phyloP scores from a whole-genome alignment of 2,113 vertebrate genomes.

The Hippocampus mohnikei region DNA sequence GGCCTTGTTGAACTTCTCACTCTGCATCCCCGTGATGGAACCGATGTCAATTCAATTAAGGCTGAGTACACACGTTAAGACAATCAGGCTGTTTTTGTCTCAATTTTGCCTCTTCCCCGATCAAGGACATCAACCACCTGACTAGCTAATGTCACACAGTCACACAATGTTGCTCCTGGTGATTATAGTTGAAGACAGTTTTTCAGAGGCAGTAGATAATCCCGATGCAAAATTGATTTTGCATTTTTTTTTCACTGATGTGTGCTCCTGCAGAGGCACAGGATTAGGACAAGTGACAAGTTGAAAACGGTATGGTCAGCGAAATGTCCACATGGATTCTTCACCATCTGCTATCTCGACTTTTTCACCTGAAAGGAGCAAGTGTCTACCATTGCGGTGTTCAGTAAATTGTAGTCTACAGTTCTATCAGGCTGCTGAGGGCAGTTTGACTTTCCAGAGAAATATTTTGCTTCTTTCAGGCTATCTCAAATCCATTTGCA shows the following conservation, averaged over 20 bases:
- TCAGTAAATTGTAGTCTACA: background rate
- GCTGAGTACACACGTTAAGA: too few species aligned
- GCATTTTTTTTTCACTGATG: constrained; percentile 15
- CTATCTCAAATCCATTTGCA: constrained; percentile 7
- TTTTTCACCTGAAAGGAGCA: constrained; percentile 1
- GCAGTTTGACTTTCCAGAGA: constrained; percentile 5
- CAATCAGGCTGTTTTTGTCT: too few species aligned
- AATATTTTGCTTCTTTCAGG: constrained; percentile 12
- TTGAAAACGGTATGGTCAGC: constrained; percentile 11
- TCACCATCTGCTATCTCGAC: constrained; percentile 7
- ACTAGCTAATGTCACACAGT: background rate
- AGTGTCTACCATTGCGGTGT: background rate
- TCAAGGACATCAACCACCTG: too few species aligned
- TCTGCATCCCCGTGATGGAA: too few species aligned
- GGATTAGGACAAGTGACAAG: constrained; percentile 22
- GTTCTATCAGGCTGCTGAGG: background rate
- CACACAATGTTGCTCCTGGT: constrained; percentile 7
- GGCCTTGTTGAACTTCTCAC: too few species aligned
- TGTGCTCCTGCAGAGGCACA: background rate
- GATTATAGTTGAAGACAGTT: constrained; percentile 21
- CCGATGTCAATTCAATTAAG: too few species aligned
- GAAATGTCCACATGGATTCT: constrained; percentile 10
- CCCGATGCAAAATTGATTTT: constrained; percentile 39
- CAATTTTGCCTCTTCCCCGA: too few species aligned
- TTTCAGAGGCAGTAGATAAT: constrained; percentile 44